Evolutionary conservation across 2,888 invertebrate species (phyloP).

Genomic region (Rhorus exstirpatorius): DNA sequence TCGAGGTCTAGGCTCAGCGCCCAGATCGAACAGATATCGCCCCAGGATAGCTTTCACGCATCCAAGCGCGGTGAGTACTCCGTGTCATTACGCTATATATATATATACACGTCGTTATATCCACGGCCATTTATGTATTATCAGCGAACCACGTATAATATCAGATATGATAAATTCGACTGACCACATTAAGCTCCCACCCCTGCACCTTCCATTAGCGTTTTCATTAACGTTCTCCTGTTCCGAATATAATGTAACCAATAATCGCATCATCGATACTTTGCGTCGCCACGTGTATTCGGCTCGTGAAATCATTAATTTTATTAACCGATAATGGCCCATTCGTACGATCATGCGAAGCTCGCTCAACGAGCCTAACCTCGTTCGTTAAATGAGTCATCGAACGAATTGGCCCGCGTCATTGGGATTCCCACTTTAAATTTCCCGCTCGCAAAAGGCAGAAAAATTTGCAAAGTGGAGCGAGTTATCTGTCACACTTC

Average conservation of each 20-base stretch:
- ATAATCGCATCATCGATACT: not conserved
- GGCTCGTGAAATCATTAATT: constrained; percentile 21
- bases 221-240: not conserved
- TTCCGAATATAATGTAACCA: not conserved
- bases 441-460: too few species aligned
- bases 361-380: constrained; percentile 1
- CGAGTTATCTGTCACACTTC: too few species aligned
- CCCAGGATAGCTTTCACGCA: constrained; percentile 97
- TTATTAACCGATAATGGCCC: constrained; percentile 11
- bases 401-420: not conserved
- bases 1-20: constrained; percentile 95
- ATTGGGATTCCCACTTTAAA: too few species aligned
- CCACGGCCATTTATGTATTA: not conserved
- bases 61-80: constrained; percentile 94
- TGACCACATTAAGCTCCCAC: not conserved
- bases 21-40: constrained; percentile 95
- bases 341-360: not conserved
- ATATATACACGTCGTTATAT: not conserved
- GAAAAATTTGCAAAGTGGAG: too few species aligned
- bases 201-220: not conserved
- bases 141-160: not conserved
- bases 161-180: not conserved
- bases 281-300: constrained; percentile 12
- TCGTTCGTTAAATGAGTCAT: not conserved
- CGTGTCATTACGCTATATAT: too few species aligned